Evolutionary conservation across 1,140 invertebrate species (phyloP).

Genomic region (Drosophila mojavensis): DNA sequence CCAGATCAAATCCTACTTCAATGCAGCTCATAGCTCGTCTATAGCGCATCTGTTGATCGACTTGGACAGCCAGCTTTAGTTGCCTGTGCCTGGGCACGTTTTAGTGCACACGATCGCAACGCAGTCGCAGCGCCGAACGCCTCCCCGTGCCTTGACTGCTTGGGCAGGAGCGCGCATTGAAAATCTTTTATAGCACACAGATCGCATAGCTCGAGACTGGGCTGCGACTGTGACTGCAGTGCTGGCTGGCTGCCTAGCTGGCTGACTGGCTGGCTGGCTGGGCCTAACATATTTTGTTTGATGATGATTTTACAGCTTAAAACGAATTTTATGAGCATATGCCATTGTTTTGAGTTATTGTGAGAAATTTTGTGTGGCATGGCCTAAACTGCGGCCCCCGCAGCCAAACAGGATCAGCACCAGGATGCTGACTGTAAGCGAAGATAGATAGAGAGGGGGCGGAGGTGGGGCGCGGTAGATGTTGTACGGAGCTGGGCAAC

Average conservation of each 20-base stretch:
- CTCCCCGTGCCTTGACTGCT: not conserved
- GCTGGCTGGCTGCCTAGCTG: not conserved
- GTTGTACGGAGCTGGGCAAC: not conserved
- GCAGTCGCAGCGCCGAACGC: slow-evolving; percentile 1
- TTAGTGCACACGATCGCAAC: slow-evolving; percentile 52
- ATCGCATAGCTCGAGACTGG: slow-evolving; percentile 40
- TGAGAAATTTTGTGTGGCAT: slow-evolving; percentile 69
- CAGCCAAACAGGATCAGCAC: slow-evolving; percentile 1
- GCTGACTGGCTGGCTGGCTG: not conserved
- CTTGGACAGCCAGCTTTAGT: slow-evolving; percentile 26
- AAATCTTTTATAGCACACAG: slow-evolving; percentile 68
- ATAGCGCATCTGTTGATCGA: slow-evolving; percentile 61
- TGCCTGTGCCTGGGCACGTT: slow-evolving; percentile 61
- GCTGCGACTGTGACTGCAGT: slow-evolving; percentile 11
- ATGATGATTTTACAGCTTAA: slow-evolving; percentile 84
- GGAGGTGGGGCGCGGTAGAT: too few relatives aligned
- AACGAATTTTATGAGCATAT: slow-evolving; percentile 84
- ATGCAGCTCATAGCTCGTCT: not conserved
- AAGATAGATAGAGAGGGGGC: not conserved
- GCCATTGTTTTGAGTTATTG: slow-evolving; percentile 84
- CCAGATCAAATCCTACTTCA: too few relatives aligned
- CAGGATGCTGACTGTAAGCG: not conserved
- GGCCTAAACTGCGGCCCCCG: slow-evolving; percentile 36
- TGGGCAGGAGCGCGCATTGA: slow-evolving; percentile 48
- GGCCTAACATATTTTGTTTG: slow-evolving; percentile 79